Evolutionary conservation across 1,140 invertebrate species (phyloP).

Genomic region (Bombus sibiricus): DNA sequence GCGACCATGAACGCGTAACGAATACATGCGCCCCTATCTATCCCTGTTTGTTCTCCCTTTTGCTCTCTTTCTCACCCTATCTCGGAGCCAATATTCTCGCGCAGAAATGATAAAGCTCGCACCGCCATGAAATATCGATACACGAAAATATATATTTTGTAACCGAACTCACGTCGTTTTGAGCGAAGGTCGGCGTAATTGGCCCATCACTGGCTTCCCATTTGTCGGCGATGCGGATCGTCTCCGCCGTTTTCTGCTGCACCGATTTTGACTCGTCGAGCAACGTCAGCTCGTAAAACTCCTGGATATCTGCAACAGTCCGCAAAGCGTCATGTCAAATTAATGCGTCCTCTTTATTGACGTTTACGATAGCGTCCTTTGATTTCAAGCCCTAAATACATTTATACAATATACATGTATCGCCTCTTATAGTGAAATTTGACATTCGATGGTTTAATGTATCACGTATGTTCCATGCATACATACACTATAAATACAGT

Average conservation of each 20-base stretch:
- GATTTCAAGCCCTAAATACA: neutral
- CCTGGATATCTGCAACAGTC: conserved; percentile 96
- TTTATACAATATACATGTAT: neutral
- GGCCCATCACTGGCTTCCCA: conserved; percentile 92
- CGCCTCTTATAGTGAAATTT: too few relatives aligned
- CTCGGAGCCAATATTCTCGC: neutral
- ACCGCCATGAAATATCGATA: conserved; percentile 19
- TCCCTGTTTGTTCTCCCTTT: neutral
- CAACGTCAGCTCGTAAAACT: conserved; percentile 98
- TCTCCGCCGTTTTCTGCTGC: conserved; percentile 97
- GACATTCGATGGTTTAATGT: too few relatives aligned
- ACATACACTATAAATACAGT: too few relatives aligned
- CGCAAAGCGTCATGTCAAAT: conserved; percentile 48
- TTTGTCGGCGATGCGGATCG: conserved; percentile 96
- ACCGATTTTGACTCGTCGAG: conserved; percentile 97
- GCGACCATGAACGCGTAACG: conserved; percentile 25
- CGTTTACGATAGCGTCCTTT: neutral
- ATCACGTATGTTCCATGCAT: too few relatives aligned
- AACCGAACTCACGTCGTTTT: conserved; percentile 85
- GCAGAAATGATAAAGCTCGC: conserved; percentile 5
- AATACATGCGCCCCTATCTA: neutral
- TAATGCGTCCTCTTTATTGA: conserved; percentile 36
- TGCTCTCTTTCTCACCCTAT: neutral
- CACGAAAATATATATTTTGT: conserved; percentile 1
- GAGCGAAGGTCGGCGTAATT: conserved; percentile 84